Percentiles rank a stretch among this genome's conserved stretches.
These are phyloP conservation scores for Sphenodon punctatus DNA, from an alignment of 2,797 vertebrate species.

Conservation along the genomic window DNA sequence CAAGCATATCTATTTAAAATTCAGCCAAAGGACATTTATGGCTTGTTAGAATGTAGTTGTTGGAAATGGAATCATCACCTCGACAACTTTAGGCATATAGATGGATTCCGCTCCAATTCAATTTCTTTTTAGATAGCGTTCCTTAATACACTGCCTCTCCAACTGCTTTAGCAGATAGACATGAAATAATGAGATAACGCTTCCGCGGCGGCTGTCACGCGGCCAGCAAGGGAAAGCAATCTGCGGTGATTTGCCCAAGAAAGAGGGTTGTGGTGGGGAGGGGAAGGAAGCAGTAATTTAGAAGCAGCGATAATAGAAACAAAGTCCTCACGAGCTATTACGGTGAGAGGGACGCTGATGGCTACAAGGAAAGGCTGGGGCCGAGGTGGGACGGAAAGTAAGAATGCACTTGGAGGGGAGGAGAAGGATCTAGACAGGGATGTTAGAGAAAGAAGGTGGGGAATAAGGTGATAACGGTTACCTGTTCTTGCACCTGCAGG, in stretches of 20 bases:
- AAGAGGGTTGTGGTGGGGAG: slow-evolving; percentile 34
- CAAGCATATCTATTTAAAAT: slow-evolving; percentile 60
- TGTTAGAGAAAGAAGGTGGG: not conserved
- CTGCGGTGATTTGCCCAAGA: slow-evolving; percentile 52
- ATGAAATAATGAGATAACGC: slow-evolving; percentile 68
- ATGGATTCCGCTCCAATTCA: slow-evolving; percentile 54
- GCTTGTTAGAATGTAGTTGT: slow-evolving; percentile 20
- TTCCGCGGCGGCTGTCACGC: slow-evolving; percentile 46
- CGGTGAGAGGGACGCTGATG: slow-evolving; percentile 19
- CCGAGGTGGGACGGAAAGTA: too few species aligned
- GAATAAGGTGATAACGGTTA: too few species aligned
- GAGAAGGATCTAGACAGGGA: not conserved
- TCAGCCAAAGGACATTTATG: slow-evolving; percentile 3
- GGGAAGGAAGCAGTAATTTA: slow-evolving; percentile 32
- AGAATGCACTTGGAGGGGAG: too few species aligned
- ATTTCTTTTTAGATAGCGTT: slow-evolving; percentile 71
- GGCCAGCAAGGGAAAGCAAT: slow-evolving; percentile 41
- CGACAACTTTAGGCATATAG: slow-evolving; percentile 65
- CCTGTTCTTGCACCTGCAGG: too few species aligned
- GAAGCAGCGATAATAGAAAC: slow-evolving; percentile 49
- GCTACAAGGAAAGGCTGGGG: slow-evolving; percentile 28
- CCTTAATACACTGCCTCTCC: slow-evolving; percentile 66
- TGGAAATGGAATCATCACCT: slow-evolving; percentile 66
- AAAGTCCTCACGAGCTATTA: slow-evolving; percentile 35
- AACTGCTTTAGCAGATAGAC: slow-evolving; percentile 69